Evolutionary conservation across 1,140 invertebrate genomes (phyloP), one percentile per base, ranked within the genome.

Genomic region (Drosophila parabipectinata): DNA sequence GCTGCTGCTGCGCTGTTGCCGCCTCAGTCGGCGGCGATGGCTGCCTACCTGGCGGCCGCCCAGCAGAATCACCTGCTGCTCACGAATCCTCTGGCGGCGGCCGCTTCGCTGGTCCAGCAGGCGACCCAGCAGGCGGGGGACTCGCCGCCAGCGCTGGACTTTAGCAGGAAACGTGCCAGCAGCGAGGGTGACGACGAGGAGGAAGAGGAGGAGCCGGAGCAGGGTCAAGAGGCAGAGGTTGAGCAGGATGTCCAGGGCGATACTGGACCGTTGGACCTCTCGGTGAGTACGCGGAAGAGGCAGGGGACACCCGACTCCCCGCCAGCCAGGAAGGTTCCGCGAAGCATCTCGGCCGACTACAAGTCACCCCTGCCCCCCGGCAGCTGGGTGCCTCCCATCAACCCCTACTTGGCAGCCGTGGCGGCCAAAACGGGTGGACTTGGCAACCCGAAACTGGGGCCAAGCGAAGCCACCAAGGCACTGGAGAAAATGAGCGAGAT

Each of bases 401-500:
- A 96, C n/a, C 96, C 96, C 18, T 97, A 96, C 74, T 95, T 96
- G 62, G 96, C 96, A 2, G 96, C 96, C n/a, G 95, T 96, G 7
- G 95, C 95, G 14, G 95, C 77, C 41, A 89, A 83, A 24, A 58
- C 69, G 1, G 59, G 63, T 0, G 74, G 54, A 1, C 6, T 68
- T 45, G 96, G 96, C 91, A 91, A 95, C 68, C 41, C 63, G 1
- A 96, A 96, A 78, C 92, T 34, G 94, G 2, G 94, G 94, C 45
- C 95, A 94, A 10, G 96, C 93, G 88, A 96, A 96, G 91, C 96
- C 0, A 96, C 95, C 9, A 97, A 97, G 91, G 97, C 97, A 24
- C 90, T 98, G 44, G 97, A 98, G 90, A 97, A 98, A 90, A 98
- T 98, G 97, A 97, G 96, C 77, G 97, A 98, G 82, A 92, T 98